Base-by-base conservation (phyloP, 2,888 invertebrate genomes). In the Tiliacea citrago region DNA sequence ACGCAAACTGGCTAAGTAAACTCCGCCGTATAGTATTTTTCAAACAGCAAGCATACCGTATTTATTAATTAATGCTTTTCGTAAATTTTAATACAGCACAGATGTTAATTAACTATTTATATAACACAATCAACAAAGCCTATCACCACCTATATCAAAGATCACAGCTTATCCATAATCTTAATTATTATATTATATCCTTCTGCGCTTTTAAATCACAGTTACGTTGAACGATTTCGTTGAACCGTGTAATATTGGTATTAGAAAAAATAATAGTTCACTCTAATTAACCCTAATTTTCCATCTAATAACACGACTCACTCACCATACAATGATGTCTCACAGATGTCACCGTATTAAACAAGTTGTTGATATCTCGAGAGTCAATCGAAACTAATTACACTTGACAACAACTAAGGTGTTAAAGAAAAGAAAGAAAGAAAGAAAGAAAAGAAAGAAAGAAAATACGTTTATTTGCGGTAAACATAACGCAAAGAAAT, bases 311-410 rank as follows among this genome's bases (percentile, higher is more conserved):
- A 66, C 29, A 58, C 51, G n/a, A 55, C 55, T 24, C 35, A 39
- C 29, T 49, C 16, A 55, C 49, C n/a, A 6, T 45, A 68, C 55
- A 65, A 53, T 42, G 61, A 68, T 65, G 60, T 47, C 68, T 62
- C 12, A n/a, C 58, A 81, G 70, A 70, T 77, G 68, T 73, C 73
- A 68, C 62, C 10, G n/a, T 18, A 80, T 79, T 42, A 75, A 73
- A 55, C 74, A 73, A 78, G 63, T 69, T 58, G 70, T 74, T 84
- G 73, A 82, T 77, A 79, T 75, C 72, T 74, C 39, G 16, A 57
- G 77, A 62, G 73, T 60, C 73, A 84, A 86, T 86, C 66, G 18
- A 42, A 77, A 71, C 76, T 86, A 85, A 84, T 84, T 75, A 75
- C 74, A 62, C 49, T 63, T 18, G 35, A 71, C 72, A 47, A 62